These are phyloP conservation scores for Pan troglodytes DNA, from an alignment of 2,113 vertebrate genomes.

Conservation along the genomic window NHGRI_mPanTro3-v2.1_pri NC_072407.2:132815001-132815500, in stretches of 20 bases:
- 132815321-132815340: constrained; percentile 63
- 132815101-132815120: no score
- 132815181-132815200: not conserved
- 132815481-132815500: constrained; percentile 63
- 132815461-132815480: not conserved
- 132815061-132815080: no score
- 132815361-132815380: constrained; percentile 65
- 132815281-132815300: constrained; percentile 77
- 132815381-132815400: constrained; percentile 15
- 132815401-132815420: constrained; percentile 60
- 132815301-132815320: constrained; percentile 70
- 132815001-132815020: no score
- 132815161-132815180: no score
- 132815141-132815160: no score
- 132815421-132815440: constrained; percentile 43
- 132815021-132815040: no score
- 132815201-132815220: constrained; percentile 32
- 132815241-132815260: constrained; percentile 66
- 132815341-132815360: constrained; percentile 71
- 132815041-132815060: no score
- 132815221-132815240: constrained; percentile 63
- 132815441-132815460: constrained; percentile 64
- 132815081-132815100: no score
- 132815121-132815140: no score
- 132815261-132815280: constrained; percentile 63